Evolutionary conservation across 2,113 vertebrate genomes (phyloP).

Genomic region (Delphinapterus leucas): DNA sequence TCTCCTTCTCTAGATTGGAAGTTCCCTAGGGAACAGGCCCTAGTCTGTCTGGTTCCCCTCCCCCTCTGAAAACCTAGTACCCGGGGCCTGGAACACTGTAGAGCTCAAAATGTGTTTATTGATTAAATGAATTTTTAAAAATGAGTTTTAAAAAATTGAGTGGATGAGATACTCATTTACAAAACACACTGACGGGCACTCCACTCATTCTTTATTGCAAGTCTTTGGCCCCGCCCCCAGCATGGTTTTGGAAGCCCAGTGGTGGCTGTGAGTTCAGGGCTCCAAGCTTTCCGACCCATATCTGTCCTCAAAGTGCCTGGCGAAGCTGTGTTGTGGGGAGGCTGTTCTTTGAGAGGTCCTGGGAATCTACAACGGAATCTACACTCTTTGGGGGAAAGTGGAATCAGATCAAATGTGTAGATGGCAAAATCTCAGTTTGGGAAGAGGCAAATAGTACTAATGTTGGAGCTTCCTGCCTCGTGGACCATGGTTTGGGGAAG

Average conservation of each 20-base stretch:
- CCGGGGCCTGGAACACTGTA: not conserved
- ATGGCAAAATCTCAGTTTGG: not conserved
- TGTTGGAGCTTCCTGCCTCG: not conserved
- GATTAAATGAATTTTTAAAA: not conserved
- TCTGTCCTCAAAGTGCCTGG: not conserved
- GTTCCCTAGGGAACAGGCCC: not conserved
- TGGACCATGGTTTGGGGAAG: not conserved
- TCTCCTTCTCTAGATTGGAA: not conserved
- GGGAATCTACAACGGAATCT: not conserved
- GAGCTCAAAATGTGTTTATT: not conserved
- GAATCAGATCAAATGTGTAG: not conserved
- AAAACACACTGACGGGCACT: not conserved
- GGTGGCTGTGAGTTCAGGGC: not conserved
- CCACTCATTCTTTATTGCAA: not conserved
- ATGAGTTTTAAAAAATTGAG: not conserved
- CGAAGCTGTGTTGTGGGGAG: not conserved
- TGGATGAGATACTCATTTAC: not conserved
- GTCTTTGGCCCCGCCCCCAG: fast-evolving
- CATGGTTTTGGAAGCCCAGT: not conserved
- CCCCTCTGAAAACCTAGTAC: not conserved
- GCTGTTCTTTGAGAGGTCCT: not conserved
- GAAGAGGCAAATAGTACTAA: not conserved
- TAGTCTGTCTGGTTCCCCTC: not conserved
- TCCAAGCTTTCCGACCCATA: not conserved
- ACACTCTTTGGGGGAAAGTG: not conserved